phyloP scores from a whole-genome alignment of 2,113 vertebrate genomes.

The Halichoerus grypus region DNA sequence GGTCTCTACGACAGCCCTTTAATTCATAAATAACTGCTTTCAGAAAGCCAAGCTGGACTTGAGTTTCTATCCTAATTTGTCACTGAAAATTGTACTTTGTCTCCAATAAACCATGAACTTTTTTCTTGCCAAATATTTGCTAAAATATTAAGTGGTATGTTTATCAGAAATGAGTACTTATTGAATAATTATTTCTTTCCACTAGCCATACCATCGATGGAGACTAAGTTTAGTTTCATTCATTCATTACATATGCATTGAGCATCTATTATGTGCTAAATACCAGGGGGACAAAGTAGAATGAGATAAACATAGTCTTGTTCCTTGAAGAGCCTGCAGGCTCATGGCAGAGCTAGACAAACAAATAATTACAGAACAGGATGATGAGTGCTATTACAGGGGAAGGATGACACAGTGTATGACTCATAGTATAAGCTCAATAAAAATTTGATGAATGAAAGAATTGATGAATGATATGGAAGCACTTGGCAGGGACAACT shows the following conservation, averaged over 20 bases:
- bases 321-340: neutral
- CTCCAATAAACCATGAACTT: neutral
- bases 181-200: conserved; percentile 29
- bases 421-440: neutral
- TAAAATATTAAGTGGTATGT: neutral
- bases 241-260: neutral
- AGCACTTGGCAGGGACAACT: neutral
- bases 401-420: neutral
- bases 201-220: neutral
- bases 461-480: neutral
- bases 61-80: neutral
- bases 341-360: neutral
- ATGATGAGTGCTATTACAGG: neutral
- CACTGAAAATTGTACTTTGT: neutral
- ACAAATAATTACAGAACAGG: neutral
- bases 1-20: neutral
- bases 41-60: neutral
- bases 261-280: neutral
- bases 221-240: neutral
- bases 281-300: neutral
- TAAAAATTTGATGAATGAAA: conserved; percentile 6
- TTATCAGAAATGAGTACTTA: neutral
- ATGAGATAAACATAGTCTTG: neutral
- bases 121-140: conserved; percentile 1
- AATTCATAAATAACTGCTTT: neutral